Base-by-base conservation (phyloP, 1,140 invertebrate genomes). In the Drosophila truncata region DNA sequence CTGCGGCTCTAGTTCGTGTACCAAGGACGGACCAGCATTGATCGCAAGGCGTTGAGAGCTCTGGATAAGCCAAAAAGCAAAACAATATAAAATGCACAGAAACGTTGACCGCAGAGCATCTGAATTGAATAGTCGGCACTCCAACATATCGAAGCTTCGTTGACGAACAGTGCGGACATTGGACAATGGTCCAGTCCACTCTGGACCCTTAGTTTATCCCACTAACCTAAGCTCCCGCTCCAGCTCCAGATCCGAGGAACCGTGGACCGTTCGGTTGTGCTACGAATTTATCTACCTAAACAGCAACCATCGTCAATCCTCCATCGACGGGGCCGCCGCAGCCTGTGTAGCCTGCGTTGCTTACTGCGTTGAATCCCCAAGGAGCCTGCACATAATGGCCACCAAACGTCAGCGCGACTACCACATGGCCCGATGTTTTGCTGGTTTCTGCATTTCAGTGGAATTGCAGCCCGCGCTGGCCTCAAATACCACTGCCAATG, bases 231-330 rank as follows among this genome's bases (percentile, higher is more conserved):
- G 18, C 20, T 65, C 35, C 52, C 25, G 41, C 41, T 41, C 14
- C 63, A 46, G 63, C 41, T 39, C 29, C 20, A 64, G 66, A 78
- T 61, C 81, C 71, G 42, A 65, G 35, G 69, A 61, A 62, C 61
- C 47, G 57, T 33, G 62, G 71, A 80, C 66, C 57, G 59, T 83
- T 80, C 70, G 82, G 85, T 84, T 88, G 80, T 79, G 80, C 83
- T 88, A 88, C 78, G 78, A 88, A 88, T 88, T 88, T 88, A 88
- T 88, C 84, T 88, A 88, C 84, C 84, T 88, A 81, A 90, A 82
- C 85, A 88, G 76, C 84, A 69, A 85, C 84, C 84, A 88, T 90
- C 84, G 84, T 88, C 78, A 90, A 81, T 88, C 85, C 80, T 83
- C 80, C 80, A 84, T 84, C 85, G 83, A 77, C 58, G 60, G 47